These are phyloP conservation scores for Euphydryas editha DNA, from an alignment of 2,888 invertebrate genomes.

Conservation along the genomic window DNA sequence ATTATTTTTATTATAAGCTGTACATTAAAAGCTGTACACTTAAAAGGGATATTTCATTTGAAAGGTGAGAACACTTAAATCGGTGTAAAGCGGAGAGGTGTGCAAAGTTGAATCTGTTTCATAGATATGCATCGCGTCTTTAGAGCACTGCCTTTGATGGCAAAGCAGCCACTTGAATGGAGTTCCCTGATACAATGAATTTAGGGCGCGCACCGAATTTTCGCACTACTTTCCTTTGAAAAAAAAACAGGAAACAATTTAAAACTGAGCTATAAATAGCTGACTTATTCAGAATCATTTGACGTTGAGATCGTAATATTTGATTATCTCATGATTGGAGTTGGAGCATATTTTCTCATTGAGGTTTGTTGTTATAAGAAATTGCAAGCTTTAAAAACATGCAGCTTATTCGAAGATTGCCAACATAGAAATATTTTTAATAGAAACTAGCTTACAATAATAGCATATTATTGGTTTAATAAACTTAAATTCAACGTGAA, in stretches of 20 bases:
- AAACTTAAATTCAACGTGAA: too few relatives aligned
- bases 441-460: too few relatives aligned
- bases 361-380: background rate
- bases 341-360: background rate
- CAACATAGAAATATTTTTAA: too few relatives aligned
- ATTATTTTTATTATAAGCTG: too few relatives aligned
- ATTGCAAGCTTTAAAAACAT: too few relatives aligned
- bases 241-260: conserved; percentile 5
- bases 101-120: conserved; percentile 38
- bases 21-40: conserved; percentile 8
- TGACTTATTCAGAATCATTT: background rate
- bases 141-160: conserved; percentile 67
- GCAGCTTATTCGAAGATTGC: too few relatives aligned
- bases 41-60: conserved; percentile 22
- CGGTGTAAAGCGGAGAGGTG: conserved; percentile 27
- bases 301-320: background rate
- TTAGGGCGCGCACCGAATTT: conserved; percentile 35
- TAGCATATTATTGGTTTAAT: too few relatives aligned
- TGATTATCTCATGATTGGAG: background rate
- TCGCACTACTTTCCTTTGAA: conserved; percentile 13
- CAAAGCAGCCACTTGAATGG: conserved; percentile 66
- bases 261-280: conserved; percentile 8
- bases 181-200: conserved; percentile 54
- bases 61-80: conserved; percentile 32
- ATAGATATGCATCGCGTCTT: conserved; percentile 45